phyloP scores from a whole-genome alignment of 2,888 invertebrate species.

The Drosophila infuscata region DNA sequence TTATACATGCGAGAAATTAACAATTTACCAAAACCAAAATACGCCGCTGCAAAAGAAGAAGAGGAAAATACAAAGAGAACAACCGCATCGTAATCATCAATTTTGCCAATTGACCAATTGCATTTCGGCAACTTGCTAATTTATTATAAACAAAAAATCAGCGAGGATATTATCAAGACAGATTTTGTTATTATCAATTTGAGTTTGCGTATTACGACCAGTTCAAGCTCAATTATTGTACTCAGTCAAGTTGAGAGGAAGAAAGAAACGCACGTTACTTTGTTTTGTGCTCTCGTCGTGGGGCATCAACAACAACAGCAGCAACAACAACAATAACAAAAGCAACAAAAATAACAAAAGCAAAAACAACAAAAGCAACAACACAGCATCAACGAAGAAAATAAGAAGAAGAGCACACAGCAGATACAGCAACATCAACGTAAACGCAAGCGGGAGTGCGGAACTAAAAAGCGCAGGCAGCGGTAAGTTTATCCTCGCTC shows the following conservation, averaged over 20 bases:
- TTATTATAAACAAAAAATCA: slow-evolving; percentile 29
- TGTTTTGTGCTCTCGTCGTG: slow-evolving; percentile 36
- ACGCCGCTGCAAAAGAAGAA: slow-evolving; percentile 17
- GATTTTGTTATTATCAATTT: slow-evolving; percentile 18
- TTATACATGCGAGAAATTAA: slow-evolving; percentile 38
- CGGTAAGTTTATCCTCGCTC: slow-evolving; percentile 64
- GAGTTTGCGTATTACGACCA: slow-evolving; percentile 51
- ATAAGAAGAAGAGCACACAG: slow-evolving; percentile 1
- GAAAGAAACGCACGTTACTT: slow-evolving; percentile 44
- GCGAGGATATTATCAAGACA: slow-evolving; percentile 25
- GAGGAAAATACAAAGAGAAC: slow-evolving; percentile 3
- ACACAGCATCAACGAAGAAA: slow-evolving; percentile 1
- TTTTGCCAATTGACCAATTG: slow-evolving; percentile 34
- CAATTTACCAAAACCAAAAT: slow-evolving; percentile 27
- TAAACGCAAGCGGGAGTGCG: slow-evolving; percentile 14
- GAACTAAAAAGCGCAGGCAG: slow-evolving; percentile 64
- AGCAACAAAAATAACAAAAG: slow-evolving; percentile 8
- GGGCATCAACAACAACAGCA: slow-evolving; percentile 13
- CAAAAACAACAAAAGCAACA: slow-evolving; percentile 9
- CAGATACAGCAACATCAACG: slow-evolving; percentile 3
- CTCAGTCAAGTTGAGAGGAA: slow-evolving; percentile 26
- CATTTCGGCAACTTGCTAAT: slow-evolving; percentile 28
- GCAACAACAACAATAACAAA: not conserved
- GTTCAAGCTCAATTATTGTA: slow-evolving; percentile 21
- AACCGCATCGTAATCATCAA: slow-evolving; percentile 7